Conservation (phyloP, 2,888 invertebrate genomes). For the Harpagoxenus sublaevis region DNA sequence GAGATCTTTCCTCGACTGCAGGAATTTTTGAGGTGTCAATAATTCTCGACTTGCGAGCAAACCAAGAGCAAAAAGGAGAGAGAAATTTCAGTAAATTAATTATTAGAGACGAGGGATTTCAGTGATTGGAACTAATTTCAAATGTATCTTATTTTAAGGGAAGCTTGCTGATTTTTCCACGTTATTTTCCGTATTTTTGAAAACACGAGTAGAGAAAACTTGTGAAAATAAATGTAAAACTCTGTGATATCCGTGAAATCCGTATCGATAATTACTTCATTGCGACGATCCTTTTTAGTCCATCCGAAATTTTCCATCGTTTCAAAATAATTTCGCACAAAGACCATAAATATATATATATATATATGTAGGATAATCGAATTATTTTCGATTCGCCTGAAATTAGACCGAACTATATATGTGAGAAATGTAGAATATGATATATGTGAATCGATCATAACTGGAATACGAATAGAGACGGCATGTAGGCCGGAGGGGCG, state of each 20-base stretch:
- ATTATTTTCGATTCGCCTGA: neutral
- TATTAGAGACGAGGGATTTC: neutral
- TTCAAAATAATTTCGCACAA: neutral
- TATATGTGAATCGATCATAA: constrained; percentile 20
- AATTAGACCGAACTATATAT: neutral
- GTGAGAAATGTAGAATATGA: neutral
- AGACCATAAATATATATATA: neutral
- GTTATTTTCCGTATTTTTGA: neutral
- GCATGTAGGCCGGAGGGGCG: neutral
- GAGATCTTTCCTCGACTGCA: neutral
- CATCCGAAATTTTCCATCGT: neutral
- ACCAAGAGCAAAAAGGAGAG: neutral
- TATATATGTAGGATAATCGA: neutral
- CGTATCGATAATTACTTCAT: neutral
- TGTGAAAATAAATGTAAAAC: neutral
- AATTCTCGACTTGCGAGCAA: neutral
- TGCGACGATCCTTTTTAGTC: neutral
- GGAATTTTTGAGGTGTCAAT: neutral
- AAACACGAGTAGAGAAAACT: neutral
- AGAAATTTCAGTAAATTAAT: neutral
- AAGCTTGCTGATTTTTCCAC: neutral
- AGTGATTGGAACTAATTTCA: neutral
- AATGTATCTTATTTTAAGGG: neutral
- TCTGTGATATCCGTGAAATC: neutral
- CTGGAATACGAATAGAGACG: neutral